Percentiles rank a stretch among this genome's conserved stretches.
Evolutionary conservation across 2,888 invertebrate genomes (phyloP).

Genomic region (Hirtodrosophila confusa): DNA sequence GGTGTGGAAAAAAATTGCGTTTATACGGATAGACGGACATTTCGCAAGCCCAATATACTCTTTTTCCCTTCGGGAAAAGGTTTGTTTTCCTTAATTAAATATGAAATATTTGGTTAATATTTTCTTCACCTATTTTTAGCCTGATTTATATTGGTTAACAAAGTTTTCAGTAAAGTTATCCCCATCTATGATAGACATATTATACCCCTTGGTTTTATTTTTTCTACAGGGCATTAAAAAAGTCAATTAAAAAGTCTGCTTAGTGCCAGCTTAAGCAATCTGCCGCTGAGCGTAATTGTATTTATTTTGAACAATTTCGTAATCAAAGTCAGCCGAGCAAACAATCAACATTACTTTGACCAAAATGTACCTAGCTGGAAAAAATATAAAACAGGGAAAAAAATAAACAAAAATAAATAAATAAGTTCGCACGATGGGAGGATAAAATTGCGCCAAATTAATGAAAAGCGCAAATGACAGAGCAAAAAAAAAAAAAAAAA

Average conservation of each 20-base stretch:
- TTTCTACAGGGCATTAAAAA: constrained; percentile 37
- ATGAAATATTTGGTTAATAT: too few species aligned
- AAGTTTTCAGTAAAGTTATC: too few species aligned
- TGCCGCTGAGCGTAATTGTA: constrained; percentile 64
- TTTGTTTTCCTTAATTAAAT: too few species aligned
- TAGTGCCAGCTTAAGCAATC: constrained; percentile 39
- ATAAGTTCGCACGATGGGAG: constrained; percentile 65
- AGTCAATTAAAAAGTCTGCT: constrained; percentile 71
- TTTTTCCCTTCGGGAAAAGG: too few species aligned
- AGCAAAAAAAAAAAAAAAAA: constrained; percentile 50
- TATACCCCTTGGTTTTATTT: constrained; percentile 2
- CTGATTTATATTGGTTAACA: too few species aligned
- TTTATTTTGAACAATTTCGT: constrained; percentile 78
- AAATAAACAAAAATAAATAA: constrained; percentile 48
- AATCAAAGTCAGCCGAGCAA: constrained; percentile 75
- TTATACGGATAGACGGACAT: too few species aligned
- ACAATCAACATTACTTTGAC: constrained; percentile 78
- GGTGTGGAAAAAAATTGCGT: too few species aligned
- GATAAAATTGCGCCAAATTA: constrained; percentile 60
- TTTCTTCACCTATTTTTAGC: too few species aligned
- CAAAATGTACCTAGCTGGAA: constrained; percentile 65
- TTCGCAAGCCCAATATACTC: too few species aligned
- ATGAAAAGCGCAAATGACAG: constrained; percentile 70
- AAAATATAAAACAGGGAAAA: constrained; percentile 43
- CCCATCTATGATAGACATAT: neutral